phyloP scores from a whole-genome alignment of 2,113 vertebrate genomes.

The Varanus komodoensis region DNA sequence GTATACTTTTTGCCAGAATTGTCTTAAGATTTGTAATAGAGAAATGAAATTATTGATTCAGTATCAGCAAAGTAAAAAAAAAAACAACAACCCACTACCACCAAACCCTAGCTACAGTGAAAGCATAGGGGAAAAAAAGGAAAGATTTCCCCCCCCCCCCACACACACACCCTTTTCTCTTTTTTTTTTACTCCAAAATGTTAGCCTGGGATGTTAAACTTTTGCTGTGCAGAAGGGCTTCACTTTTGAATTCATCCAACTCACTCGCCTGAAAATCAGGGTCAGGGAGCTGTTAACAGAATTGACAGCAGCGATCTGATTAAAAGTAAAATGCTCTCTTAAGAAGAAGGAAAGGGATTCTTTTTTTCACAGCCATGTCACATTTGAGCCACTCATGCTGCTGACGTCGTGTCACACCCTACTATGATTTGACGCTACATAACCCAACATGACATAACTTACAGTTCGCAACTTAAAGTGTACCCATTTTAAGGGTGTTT shows the following conservation, averaged over 20 bases:
- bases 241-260: slow-evolving; percentile 71
- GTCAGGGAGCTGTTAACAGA: slow-evolving; percentile 71
- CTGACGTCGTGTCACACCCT: slow-evolving; percentile 65
- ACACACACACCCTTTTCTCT: no score
- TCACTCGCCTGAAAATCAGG: slow-evolving; percentile 72
- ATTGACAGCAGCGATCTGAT: slow-evolving; percentile 76
- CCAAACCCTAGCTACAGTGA: slow-evolving; percentile 40
- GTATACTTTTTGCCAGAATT: slow-evolving; percentile 74
- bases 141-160: not conserved
- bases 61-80: slow-evolving; percentile 56
- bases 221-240: slow-evolving; percentile 60
- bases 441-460: slow-evolving; percentile 65
- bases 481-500: slow-evolving; percentile 62
- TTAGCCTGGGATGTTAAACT: slow-evolving; percentile 66
- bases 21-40: slow-evolving; percentile 80
- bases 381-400: slow-evolving; percentile 71
- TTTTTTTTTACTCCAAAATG: slow-evolving; percentile 13
- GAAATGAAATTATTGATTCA: slow-evolving; percentile 78
- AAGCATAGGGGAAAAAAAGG: slow-evolving; percentile 30
- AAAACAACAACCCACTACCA: slow-evolving; percentile 27
- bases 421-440: slow-evolving; percentile 71
- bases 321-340: slow-evolving; percentile 76
- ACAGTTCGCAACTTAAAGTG: slow-evolving; percentile 56
- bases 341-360: slow-evolving; percentile 35
- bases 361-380: slow-evolving; percentile 71